These are phyloP conservation scores for Bergia puertoricense DNA, from an alignment of 92 coral and sea anemone species.

Conservation along the genomic window DNA sequence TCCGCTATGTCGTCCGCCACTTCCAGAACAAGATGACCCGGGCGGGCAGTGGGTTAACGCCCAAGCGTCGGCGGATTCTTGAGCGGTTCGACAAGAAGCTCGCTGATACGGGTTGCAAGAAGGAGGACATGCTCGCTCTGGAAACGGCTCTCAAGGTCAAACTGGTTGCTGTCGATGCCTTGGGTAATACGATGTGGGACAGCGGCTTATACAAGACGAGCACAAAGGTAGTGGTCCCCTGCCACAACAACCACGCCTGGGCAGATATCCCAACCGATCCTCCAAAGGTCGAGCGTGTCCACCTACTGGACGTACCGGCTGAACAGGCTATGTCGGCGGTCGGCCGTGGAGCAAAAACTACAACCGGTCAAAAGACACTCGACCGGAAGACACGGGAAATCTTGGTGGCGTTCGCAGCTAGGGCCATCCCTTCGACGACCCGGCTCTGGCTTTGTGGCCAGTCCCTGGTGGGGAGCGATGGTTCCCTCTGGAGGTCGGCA, in stretches of 20 bases:
- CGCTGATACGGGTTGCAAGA: conserved; percentile 40
- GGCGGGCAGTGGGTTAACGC: conserved; percentile 42
- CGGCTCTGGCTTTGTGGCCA: not conserved
- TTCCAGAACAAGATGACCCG: conserved; percentile 3
- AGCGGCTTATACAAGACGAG: conserved; percentile 34
- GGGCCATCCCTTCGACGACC: conserved; percentile 30
- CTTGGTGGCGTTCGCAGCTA: conserved; percentile 16
- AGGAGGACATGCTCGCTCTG: conserved; percentile 38
- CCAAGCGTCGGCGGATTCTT: conserved; percentile 29
- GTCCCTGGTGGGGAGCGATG: not conserved
- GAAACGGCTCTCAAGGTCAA: conserved; percentile 35
- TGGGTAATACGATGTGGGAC: conserved; percentile 54
- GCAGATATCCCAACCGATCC: conserved; percentile 46
- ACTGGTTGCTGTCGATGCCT: conserved; percentile 46
- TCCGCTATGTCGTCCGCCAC: conserved; percentile 18
- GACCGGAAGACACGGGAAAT: conserved; percentile 26
- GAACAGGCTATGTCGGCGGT: conserved; percentile 12
- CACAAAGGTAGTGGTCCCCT: conserved; percentile 31
- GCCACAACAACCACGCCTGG: conserved; percentile 61
- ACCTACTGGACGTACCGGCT: not conserved
- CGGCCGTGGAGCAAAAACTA: no score
- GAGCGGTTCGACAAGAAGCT: conserved; percentile 44
- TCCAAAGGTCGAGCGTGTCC: conserved; percentile 28
- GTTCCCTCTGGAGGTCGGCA: conserved; percentile 16
- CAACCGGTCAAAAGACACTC: conserved; percentile 9